Conservation (phyloP, 2,888 invertebrate species). For the Carcina quercana region DNA sequence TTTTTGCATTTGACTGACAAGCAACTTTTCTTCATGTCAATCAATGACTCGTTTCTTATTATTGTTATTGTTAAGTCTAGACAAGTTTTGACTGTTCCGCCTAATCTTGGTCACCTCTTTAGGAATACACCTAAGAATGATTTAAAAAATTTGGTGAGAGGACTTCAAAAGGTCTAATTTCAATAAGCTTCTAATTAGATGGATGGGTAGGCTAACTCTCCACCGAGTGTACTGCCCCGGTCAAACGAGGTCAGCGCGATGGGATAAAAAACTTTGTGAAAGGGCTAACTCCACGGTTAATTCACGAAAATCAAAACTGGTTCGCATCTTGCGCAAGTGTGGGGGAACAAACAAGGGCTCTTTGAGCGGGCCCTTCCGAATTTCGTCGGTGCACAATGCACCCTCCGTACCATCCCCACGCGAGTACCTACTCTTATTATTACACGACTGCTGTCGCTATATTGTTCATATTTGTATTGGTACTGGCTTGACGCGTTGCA, state of each 20-base stretch:
- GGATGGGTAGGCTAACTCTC: too few species aligned
- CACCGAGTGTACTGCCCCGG: too few species aligned
- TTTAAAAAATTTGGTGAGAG: too few species aligned
- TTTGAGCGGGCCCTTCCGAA: slow-evolving; percentile 67
- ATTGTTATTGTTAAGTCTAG: too few species aligned
- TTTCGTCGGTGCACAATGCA: slow-evolving; percentile 73
- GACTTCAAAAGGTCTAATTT: too few species aligned
- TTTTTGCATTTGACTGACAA: too few species aligned
- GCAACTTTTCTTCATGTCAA: too few species aligned
- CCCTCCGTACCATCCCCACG: slow-evolving; percentile 73
- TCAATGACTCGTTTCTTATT: too few species aligned
- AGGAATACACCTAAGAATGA: too few species aligned
- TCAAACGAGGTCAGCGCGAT: too few species aligned
- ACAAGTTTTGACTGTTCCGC: too few species aligned
- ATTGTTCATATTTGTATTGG: slow-evolving; percentile 68
- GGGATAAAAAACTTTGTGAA: slow-evolving; percentile 45
- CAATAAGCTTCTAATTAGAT: background rate
- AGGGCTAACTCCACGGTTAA: slow-evolving; percentile 45
- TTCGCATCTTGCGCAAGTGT: slow-evolving; percentile 73
- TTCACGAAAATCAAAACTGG: slow-evolving; percentile 70
- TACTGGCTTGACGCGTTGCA: slow-evolving; percentile 59
- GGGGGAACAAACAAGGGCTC: slow-evolving; percentile 66
- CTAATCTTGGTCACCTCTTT: too few species aligned
- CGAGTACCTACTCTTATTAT: slow-evolving; percentile 71
- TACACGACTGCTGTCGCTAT: slow-evolving; percentile 69